Percentiles rank a stretch among this genome's conserved stretches.
These are phyloP conservation scores for Oryzias celebensis DNA, from an alignment of 2,113 vertebrate genomes.

Conservation along the genomic window DNA sequence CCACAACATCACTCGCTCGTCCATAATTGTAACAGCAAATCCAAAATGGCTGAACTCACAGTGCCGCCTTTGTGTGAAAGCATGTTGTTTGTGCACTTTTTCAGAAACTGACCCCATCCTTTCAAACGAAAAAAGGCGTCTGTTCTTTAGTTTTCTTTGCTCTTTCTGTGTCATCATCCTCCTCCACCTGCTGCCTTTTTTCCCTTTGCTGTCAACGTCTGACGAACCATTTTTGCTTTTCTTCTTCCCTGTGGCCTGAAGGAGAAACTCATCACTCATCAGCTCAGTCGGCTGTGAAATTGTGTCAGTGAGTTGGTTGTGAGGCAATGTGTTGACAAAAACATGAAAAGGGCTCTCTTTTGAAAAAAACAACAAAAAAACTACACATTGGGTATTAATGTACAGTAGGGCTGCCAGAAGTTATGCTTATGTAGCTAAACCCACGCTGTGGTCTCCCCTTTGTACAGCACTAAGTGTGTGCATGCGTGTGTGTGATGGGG, in stretches of 20 bases:
- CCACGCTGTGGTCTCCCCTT: slow-evolving; percentile 70
- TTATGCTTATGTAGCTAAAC: slow-evolving; percentile 75
- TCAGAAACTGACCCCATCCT: slow-evolving; percentile 38
- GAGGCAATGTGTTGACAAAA: slow-evolving; percentile 48
- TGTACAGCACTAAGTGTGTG: slow-evolving; percentile 74
- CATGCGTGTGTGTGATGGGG: slow-evolving; percentile 49
- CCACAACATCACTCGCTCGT: slow-evolving; percentile 53
- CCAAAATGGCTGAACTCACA: slow-evolving; percentile 69
- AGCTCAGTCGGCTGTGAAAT: slow-evolving; percentile 61
- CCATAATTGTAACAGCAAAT: slow-evolving; percentile 66
- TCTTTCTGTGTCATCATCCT: slow-evolving; percentile 29
- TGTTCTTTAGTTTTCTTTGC: slow-evolving; percentile 16
- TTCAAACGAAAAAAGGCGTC: slow-evolving; percentile 15
- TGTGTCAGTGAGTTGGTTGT: slow-evolving; percentile 55
- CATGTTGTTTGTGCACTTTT: slow-evolving; percentile 58
- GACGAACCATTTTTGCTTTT: slow-evolving; percentile 9
- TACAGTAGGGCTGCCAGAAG: slow-evolving; percentile 76
- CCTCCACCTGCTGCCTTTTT: slow-evolving; percentile 25
- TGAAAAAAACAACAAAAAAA: slow-evolving; percentile 28
- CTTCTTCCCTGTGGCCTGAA: slow-evolving; percentile 25
- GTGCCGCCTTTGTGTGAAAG: slow-evolving; percentile 50
- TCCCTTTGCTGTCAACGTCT: slow-evolving; percentile 13
- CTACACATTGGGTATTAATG: slow-evolving; percentile 59
- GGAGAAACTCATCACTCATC: slow-evolving; percentile 40
- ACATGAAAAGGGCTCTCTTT: slow-evolving; percentile 76